A percentile compares a stretch with the other conserved stretches of the same genome.
These are phyloP conservation scores for Helicolenus hilgendorfi DNA, from an alignment of 2,797 vertebrate genomes.

Conservation along the genomic window DNA sequence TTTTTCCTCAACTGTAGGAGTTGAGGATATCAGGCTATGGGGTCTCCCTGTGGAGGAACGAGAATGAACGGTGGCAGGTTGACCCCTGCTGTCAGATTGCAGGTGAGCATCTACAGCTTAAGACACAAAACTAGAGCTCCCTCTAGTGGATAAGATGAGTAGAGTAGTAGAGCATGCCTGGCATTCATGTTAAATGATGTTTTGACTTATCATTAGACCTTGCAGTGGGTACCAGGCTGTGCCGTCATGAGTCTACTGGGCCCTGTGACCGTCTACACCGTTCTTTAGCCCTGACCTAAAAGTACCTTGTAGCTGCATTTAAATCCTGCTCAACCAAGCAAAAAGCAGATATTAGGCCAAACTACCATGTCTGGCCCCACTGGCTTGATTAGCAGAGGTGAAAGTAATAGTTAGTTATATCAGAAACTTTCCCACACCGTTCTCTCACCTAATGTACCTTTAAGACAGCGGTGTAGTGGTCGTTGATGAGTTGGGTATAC, in stretches of 20 bases:
- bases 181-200: neutral
- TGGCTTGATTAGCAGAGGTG: too few relatives aligned
- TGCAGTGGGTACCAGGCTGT: neutral
- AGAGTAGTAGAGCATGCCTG: neutral
- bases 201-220: neutral
- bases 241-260: neutral
- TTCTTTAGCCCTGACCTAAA: neutral
- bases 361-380: neutral
- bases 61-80: neutral
- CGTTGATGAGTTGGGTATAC: too few relatives aligned
- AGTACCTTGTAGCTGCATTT: neutral
- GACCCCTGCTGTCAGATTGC: constrained; percentile 53
- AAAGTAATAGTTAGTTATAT: neutral
- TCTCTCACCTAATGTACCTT: neutral
- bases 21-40: neutral
- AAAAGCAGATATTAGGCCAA: neutral
- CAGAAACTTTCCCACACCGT: neutral
- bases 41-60: neutral
- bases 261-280: neutral
- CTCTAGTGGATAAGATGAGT: constrained; percentile 16
- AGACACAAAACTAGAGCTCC: constrained; percentile 8
- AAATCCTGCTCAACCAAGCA: neutral
- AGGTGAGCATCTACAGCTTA: neutral
- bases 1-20: neutral
- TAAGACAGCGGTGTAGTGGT: neutral